Conservation (phyloP, 2,888 invertebrate genomes). For the Mellilla xanthometata region DNA sequence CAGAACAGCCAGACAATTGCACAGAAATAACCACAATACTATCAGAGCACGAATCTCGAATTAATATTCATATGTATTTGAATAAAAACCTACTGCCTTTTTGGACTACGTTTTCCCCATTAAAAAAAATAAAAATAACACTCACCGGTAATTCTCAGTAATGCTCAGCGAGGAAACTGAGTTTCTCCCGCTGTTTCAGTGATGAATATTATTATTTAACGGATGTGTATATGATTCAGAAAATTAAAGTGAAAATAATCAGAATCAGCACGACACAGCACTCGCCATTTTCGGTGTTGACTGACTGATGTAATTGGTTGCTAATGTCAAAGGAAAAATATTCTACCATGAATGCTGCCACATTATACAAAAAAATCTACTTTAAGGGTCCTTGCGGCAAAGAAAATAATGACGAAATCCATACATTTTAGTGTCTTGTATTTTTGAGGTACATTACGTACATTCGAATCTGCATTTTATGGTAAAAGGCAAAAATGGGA, state of each 20-base stretch:
- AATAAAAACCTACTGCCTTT: conserved; percentile 25
- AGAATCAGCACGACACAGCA: conserved; percentile 52
- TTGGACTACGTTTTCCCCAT: conserved; percentile 24
- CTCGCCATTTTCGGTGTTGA: conserved; percentile 60
- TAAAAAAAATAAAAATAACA: conserved; percentile 5
- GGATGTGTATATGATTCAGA: conserved; percentile 9
- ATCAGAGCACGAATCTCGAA: conserved; percentile 41
- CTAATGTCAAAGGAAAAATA: conserved; percentile 9
- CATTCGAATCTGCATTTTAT: too few species aligned
- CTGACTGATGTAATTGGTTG: too few species aligned
- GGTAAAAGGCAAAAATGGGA: too few species aligned
- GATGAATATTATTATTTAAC: conserved; percentile 5
- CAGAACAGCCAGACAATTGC: conserved; percentile 27
- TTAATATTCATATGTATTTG: conserved; percentile 50
- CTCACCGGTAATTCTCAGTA: conserved; percentile 23
- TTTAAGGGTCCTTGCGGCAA: too few species aligned
- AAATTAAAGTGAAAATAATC: conserved; percentile 34
- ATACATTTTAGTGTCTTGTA: too few species aligned
- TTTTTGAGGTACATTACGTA: too few species aligned
- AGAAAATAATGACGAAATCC: too few species aligned
- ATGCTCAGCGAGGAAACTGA: not conserved
- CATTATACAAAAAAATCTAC: not conserved
- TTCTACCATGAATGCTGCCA: conserved; percentile 1
- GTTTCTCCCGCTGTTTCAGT: conserved; percentile 7
- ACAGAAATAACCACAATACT: conserved; percentile 38